Base-by-base conservation (phyloP, 2,888 invertebrate genomes). In the Aphelenchoides bicaudatus region DNA sequence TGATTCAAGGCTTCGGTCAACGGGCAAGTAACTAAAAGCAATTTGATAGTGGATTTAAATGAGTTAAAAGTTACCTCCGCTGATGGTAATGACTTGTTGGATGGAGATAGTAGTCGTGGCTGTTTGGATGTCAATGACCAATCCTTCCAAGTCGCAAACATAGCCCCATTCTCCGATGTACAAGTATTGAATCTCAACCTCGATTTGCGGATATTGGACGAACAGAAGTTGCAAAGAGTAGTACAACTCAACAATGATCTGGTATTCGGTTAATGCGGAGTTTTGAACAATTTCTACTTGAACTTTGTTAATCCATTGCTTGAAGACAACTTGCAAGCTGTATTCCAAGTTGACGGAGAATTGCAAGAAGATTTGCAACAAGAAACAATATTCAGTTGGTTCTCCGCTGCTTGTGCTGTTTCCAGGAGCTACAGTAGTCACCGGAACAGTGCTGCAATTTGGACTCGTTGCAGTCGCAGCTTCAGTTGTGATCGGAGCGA, bases 321-420 rank as follows among this genome's bases (percentile, higher is more conserved):
- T 37, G 37, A 31, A 51, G 16, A 51, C 21, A 2, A 16, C 13
- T 19, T 38, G 37, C 25, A 51, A 23, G 8, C 16, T 39, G 19
- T 19, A 21, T 21, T 51, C 2, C 25, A 51, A 29, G 10, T 21
- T 38, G 8, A 51, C 2, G 39, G 37, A 13, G 49, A 23, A 34
- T 37, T 51, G 34, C 4, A 34, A 51, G 52, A 51, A 51, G 52
- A 34, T 38, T 39, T 51, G 1, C 39, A 51, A 29, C 37, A 51
- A 1, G 2, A 51, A 37, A 27, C 52, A 51, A 16, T 51, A 51
- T 13, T 51, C 13, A 23, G 38, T 39, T 37, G 10, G 43, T n/a
- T 10, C 10, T 25, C 43, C 16, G n/a, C n/a, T n/a, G n/a, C n/a
- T n/a, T n/a, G n/a, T n/a, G n/a, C n/a, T n/a, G n/a, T n/a, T n/a